Percentiles rank a stretch among this genome's conserved stretches.
These are phyloP conservation scores for Branchellion lobata DNA, from an alignment of 2,888 invertebrate genomes.

Conservation along the genomic window DNA sequence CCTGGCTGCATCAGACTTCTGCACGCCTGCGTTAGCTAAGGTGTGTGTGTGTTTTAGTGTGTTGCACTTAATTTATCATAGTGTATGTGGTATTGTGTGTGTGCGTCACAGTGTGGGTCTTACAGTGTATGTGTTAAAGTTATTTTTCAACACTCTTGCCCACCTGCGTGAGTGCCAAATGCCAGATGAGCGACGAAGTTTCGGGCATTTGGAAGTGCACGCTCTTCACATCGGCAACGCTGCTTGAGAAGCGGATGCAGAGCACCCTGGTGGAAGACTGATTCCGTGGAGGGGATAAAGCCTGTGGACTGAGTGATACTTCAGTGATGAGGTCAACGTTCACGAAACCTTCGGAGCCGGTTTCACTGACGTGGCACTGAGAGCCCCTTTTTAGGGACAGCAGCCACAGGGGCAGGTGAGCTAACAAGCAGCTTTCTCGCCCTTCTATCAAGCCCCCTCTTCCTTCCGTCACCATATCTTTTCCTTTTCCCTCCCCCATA, in stretches of 20 bases:
- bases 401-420: slow-evolving; percentile 18
- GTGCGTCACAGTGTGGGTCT: too few relatives aligned
- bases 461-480: too few relatives aligned
- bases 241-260: not conserved
- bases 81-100: too few relatives aligned
- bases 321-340: slow-evolving; percentile 38
- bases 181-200: not conserved
- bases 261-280: not conserved
- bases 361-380: slow-evolving; percentile 26
- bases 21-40: not conserved
- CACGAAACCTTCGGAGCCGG: slow-evolving; percentile 27
- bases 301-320: not conserved
- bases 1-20: not conserved
- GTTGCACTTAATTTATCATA: too few relatives aligned
- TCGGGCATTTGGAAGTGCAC: slow-evolving; percentile 31
- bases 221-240: slow-evolving; percentile 11
- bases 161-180: slow-evolving; percentile 9
- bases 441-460: too few relatives aligned
- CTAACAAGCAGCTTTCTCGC: too few relatives aligned
- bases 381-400: not conserved
- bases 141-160: too few relatives aligned
- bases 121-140: too few relatives aligned
- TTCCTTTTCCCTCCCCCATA: not conserved
- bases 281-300: not conserved
- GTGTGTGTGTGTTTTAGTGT: not conserved